phyloP scores from a whole-genome alignment of 1,140 invertebrate species.

The Zaprionus vittiger region DNA sequence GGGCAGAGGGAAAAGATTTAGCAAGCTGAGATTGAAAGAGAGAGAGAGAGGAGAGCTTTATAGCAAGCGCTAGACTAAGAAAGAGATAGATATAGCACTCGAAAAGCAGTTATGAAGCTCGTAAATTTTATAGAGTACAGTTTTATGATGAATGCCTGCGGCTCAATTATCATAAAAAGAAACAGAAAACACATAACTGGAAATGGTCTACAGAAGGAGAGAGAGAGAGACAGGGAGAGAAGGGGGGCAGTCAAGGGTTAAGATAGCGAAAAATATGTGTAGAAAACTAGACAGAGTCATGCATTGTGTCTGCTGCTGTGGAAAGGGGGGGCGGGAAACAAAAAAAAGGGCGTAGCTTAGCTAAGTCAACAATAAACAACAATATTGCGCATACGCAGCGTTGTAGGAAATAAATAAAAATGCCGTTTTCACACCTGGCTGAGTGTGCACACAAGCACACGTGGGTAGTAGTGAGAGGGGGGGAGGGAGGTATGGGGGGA shows the following conservation, averaged over 20 bases:
- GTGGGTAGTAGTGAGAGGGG: slow-evolving; percentile 13
- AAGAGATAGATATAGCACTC: slow-evolving; percentile 6
- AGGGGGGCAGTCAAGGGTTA: background rate
- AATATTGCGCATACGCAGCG: slow-evolving; percentile 60
- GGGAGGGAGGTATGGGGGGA: background rate
- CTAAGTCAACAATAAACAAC: slow-evolving; percentile 24
- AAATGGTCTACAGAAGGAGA: background rate
- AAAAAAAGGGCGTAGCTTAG: slow-evolving; percentile 5
- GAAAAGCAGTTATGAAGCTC: slow-evolving; percentile 55
- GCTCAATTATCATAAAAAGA: slow-evolving; percentile 60
- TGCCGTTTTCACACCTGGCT: slow-evolving; percentile 74
- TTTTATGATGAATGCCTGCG: slow-evolving; percentile 40
- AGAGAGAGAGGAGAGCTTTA: background rate
- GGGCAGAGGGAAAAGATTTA: background rate
- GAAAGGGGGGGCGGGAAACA: background rate
- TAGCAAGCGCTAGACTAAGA: background rate
- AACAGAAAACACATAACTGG: slow-evolving; percentile 2
- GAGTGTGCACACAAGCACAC: slow-evolving; percentile 34
- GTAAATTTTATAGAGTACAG: slow-evolving; percentile 53
- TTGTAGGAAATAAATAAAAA: slow-evolving; percentile 43
- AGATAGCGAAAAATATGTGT: slow-evolving; percentile 16
- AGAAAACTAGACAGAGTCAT: background rate
- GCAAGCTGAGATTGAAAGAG: background rate
- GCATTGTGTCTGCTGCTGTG: background rate
- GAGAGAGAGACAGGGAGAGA: background rate